Evolutionary conservation across 2,113 vertebrate genomes (phyloP).

Genomic region (Gymnarchus niloticus): DNA sequence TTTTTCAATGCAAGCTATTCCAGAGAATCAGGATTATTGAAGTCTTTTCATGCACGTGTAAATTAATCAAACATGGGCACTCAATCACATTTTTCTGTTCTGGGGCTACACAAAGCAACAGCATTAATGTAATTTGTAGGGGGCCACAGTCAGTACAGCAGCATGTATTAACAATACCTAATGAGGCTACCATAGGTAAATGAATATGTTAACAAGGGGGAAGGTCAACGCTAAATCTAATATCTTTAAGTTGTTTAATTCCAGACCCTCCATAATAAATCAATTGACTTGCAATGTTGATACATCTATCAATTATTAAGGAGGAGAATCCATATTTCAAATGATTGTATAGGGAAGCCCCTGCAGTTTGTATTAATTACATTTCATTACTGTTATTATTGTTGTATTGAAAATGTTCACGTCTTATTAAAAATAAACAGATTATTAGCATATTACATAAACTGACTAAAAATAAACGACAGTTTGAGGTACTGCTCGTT

Average conservation of each 20-base stretch:
- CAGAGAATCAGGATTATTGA: slow-evolving; percentile 66
- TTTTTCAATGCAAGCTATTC: slow-evolving; percentile 61
- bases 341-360: slow-evolving; percentile 78
- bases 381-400: slow-evolving; percentile 6
- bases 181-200: slow-evolving; percentile 84
- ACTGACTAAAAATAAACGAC: neutral
- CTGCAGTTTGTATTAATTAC: slow-evolving; percentile 54
- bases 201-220: slow-evolving; percentile 82
- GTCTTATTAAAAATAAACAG: neutral
- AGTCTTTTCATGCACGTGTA: slow-evolving; percentile 74
- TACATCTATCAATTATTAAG: slow-evolving; percentile 87
- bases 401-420: neutral
- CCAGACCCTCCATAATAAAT: slow-evolving; percentile 86
- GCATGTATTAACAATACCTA: slow-evolving; percentile 82
- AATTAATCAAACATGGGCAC: slow-evolving; percentile 79
- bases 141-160: slow-evolving; percentile 48
- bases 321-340: slow-evolving; percentile 81
- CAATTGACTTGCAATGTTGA: slow-evolving; percentile 81
- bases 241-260: slow-evolving; percentile 90
- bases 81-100: slow-evolving; percentile 84
- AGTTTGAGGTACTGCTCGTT: too few relatives aligned
- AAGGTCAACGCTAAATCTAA: slow-evolving; percentile 83
- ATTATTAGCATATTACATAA: neutral
- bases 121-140: slow-evolving; percentile 79
- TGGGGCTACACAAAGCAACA: slow-evolving; percentile 77